These are phyloP conservation scores for Lithodes maja DNA, from an alignment of 2,888 invertebrate genomes.

Conservation along the genomic window DNA sequence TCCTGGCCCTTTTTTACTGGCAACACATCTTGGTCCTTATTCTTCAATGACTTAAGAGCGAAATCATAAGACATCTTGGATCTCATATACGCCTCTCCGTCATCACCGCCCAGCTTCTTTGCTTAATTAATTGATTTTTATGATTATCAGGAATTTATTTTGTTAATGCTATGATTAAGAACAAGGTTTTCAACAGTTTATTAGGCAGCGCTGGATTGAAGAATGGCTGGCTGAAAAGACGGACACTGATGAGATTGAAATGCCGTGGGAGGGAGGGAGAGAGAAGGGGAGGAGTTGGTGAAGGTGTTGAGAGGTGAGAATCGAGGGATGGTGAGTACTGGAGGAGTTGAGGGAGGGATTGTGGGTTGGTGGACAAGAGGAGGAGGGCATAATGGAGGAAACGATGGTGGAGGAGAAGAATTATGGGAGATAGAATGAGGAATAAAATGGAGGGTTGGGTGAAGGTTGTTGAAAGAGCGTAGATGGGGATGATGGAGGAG, in stretches of 20 bases:
- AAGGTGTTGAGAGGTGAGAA: neutral
- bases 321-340: conserved; percentile 18
- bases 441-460: no score
- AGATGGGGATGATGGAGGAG: no score
- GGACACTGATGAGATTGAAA: conserved; percentile 63
- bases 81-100: neutral
- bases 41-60: no score
- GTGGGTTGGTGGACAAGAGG: no score
- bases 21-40: no score
- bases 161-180: conserved; percentile 71
- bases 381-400: no score
- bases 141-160: conserved; percentile 70
- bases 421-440: no score
- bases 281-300: neutral
- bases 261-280: conserved; percentile 6
- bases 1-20: no score
- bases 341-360: neutral
- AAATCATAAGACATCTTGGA: no score
- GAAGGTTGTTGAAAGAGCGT: no score
- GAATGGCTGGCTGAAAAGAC: conserved; percentile 60
- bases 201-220: conserved; percentile 68
- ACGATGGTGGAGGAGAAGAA: no score
- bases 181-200: conserved; percentile 70
- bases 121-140: conserved; percentile 71
- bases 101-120: conserved; percentile 63